Percentiles rank a stretch among this genome's conserved stretches.
These are phyloP conservation scores for Ifrita kowaldi DNA, from an alignment of 2,113 vertebrate genomes.

Conservation along the genomic window DNA sequence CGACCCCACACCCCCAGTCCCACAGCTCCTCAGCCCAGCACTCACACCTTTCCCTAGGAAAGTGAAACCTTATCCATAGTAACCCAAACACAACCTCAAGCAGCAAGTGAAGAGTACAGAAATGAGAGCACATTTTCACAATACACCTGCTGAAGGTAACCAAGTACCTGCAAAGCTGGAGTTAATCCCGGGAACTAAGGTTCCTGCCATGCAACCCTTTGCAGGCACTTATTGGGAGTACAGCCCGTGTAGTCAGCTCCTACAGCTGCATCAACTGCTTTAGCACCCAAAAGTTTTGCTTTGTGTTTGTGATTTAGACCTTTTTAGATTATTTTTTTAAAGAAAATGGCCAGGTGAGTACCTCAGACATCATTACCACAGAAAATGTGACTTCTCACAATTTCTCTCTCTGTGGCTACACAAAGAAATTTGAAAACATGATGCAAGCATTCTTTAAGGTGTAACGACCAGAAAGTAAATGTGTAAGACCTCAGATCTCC, in stretches of 20 bases:
- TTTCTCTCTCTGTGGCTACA: neutral
- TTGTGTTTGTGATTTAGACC: neutral
- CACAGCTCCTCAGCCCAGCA: neutral
- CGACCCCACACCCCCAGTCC: neutral
- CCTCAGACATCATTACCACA: neutral
- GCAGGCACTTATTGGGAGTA: neutral
- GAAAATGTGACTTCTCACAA: neutral
- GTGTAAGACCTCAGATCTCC: neutral
- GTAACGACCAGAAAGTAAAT: neutral
- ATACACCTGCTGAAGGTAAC: accelerated
- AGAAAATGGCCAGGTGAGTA: neutral
- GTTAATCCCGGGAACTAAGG: accelerated
- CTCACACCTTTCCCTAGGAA: neutral
- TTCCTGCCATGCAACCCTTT: neutral
- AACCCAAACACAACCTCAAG: neutral
- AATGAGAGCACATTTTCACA: neutral
- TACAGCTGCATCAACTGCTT: accelerated
- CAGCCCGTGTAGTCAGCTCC: neutral
- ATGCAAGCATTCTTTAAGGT: neutral
- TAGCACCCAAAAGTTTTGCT: neutral
- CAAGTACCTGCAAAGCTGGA: neutral
- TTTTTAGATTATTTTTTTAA: neutral
- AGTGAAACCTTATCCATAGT: accelerated
- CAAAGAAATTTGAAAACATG: neutral
- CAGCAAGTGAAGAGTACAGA: neutral